phyloP scores from a whole-genome alignment of 1,140 invertebrate species.

The Melitaea cinxia region DNA sequence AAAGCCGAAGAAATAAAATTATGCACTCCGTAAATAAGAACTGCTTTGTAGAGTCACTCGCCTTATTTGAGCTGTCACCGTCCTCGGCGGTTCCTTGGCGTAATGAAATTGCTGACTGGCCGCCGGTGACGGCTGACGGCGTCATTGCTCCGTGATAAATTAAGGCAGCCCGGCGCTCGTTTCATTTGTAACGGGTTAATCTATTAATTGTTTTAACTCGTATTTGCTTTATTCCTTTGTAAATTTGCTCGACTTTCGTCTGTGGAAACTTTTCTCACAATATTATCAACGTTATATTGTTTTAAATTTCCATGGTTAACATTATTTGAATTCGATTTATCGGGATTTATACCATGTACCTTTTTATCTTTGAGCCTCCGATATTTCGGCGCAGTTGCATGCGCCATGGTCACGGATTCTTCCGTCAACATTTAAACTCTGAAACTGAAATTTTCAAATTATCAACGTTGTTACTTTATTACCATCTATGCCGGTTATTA shows the following conservation, averaged over 20 bases:
- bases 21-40: conserved; percentile 75
- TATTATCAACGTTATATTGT: too few species aligned
- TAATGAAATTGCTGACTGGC: conserved; percentile 53
- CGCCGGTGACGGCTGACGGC: conserved; percentile 29
- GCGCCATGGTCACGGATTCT: too few species aligned
- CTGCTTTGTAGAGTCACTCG: conserved; percentile 58
- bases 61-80: conserved; percentile 64
- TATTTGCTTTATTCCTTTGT: neutral
- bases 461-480: too few species aligned
- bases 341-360: too few species aligned
- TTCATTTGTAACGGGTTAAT: conserved; percentile 35
- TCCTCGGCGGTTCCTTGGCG: conserved; percentile 38
- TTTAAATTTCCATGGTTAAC: too few species aligned
- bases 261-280: neutral
- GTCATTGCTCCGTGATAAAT: conserved; percentile 16
- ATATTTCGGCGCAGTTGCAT: too few species aligned
- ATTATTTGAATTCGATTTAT: too few species aligned
- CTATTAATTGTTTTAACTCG: conserved; percentile 23
- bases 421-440: too few species aligned
- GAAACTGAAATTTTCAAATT: too few species aligned
- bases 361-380: too few species aligned
- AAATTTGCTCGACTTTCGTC: neutral
- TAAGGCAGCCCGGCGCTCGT: conserved; percentile 12
- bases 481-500: too few species aligned
- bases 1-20: conserved; percentile 72